Conservation (phyloP, 2,888 invertebrate genomes). For the Isotomurus palustris region DNA sequence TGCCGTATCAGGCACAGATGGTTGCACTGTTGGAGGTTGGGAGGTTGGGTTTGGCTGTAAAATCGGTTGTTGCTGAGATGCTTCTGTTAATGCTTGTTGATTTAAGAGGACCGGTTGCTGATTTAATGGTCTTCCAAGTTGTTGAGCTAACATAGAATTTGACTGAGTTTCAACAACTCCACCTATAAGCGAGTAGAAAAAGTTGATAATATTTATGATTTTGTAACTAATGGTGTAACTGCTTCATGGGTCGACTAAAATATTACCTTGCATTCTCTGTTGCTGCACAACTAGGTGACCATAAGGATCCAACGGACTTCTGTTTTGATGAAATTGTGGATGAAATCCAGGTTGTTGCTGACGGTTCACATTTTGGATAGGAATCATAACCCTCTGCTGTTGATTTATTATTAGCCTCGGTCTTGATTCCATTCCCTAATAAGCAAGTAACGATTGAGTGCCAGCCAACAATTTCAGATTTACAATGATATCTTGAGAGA, state of each 20-base stretch:
- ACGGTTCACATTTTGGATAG: background rate
- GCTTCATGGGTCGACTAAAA: too few relatives aligned
- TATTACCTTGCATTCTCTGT: conserved; percentile 23
- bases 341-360: conserved; percentile 35
- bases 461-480: conserved; percentile 38
- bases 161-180: conserved; percentile 31
- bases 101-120: conserved; percentile 7
- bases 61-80: background rate
- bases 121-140: conserved; percentile 39
- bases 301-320: conserved; percentile 50
- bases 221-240: too few relatives aligned
- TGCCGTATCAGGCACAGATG: conserved; percentile 4
- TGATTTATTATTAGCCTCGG: conserved; percentile 54
- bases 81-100: background rate
- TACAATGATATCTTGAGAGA: background rate
- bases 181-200: background rate
- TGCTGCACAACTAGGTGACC: conserved; percentile 53
- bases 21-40: conserved; percentile 14
- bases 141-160: conserved; percentile 42
- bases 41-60: conserved; percentile 4
- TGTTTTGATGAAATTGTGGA: conserved; percentile 32
- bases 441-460: background rate
- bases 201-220: too few relatives aligned
- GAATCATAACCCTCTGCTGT: background rate
- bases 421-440: conserved; percentile 53